Evolutionary conservation across 2,888 invertebrate species (phyloP).

Genomic region (Caenorhabditis doughertyi): DNA sequence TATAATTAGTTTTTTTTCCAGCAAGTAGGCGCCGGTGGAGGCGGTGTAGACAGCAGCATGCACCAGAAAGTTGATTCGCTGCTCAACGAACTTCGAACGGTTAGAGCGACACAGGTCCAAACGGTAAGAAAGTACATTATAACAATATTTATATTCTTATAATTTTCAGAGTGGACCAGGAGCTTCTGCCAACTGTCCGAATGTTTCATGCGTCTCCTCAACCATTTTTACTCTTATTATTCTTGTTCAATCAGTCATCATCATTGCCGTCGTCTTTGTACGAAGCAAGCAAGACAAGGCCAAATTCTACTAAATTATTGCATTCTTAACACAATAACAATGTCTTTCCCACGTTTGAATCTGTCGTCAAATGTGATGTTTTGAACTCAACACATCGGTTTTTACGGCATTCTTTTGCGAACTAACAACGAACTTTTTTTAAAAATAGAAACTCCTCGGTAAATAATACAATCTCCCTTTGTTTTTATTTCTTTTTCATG

Average conservation of each 20-base stretch:
- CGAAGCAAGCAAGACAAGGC: slow-evolving; percentile 82
- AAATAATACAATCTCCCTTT: slow-evolving; percentile 35
- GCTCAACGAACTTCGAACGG: slow-evolving; percentile 68
- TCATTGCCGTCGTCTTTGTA: slow-evolving; percentile 76
- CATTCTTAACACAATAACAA: slow-evolving; percentile 4
- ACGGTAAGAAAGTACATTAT: slow-evolving; percentile 40
- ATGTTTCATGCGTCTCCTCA: slow-evolving; percentile 72
- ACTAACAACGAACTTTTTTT: slow-evolving; percentile 29
- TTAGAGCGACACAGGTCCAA: slow-evolving; percentile 69
- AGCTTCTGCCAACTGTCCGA: slow-evolving; percentile 60
- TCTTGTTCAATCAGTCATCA: slow-evolving; percentile 75
- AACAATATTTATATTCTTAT: too few species aligned
- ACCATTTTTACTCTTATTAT: slow-evolving; percentile 77
- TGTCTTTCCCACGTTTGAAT: slow-evolving; percentile 16
- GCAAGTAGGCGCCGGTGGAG: slow-evolving; percentile 57
- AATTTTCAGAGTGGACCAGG: slow-evolving; percentile 47
- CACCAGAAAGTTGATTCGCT: slow-evolving; percentile 72
- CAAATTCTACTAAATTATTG: slow-evolving; percentile 78
- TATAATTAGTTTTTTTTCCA: slow-evolving; percentile 16
- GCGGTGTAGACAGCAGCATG: slow-evolving; percentile 65
- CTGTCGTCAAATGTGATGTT: slow-evolving; percentile 47
- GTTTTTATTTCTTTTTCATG: slow-evolving; percentile 13
- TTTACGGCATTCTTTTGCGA: slow-evolving; percentile 21
- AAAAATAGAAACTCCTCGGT: slow-evolving; percentile 22
- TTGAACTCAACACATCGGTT: slow-evolving; percentile 25